phyloP scores from a whole-genome alignment of 2,888 invertebrate species.

The Hirtodrosophila cameraria region DNA sequence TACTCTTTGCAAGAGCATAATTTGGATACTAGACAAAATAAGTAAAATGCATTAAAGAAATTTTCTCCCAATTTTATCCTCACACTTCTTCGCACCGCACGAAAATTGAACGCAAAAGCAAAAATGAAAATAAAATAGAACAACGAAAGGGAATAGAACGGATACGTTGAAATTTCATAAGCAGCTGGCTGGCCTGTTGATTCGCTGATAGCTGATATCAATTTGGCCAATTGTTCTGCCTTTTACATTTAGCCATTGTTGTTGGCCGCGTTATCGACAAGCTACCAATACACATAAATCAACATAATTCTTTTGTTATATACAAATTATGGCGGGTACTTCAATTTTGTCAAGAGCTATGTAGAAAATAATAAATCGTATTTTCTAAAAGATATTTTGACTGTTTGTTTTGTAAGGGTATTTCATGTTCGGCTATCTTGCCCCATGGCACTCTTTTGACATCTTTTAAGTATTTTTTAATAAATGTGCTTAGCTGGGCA shows the following conservation, averaged over 20 bases:
- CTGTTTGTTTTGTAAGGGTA: constrained; percentile 15
- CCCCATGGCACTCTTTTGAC: not conserved
- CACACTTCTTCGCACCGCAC: not conserved
- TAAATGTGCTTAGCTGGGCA: constrained; percentile 67
- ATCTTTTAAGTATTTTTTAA: constrained; percentile 45
- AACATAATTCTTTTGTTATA: constrained; percentile 33
- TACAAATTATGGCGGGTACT: not conserved
- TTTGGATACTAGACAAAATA: too few species aligned
- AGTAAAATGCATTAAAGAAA: too few species aligned
- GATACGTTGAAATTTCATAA: constrained; percentile 11
- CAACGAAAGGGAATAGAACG: not conserved
- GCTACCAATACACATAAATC: constrained; percentile 65
- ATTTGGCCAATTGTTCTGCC: constrained; percentile 35
- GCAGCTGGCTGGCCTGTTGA: constrained; percentile 12
- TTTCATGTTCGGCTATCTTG: not conserved
- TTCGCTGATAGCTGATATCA: constrained; percentile 34
- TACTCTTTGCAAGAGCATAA: too few species aligned
- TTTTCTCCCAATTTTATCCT: too few species aligned
- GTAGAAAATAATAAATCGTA: not conserved
- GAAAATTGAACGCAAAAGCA: not conserved
- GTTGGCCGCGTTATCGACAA: constrained; percentile 55
- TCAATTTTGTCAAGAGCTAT: not conserved
- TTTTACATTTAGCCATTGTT: not conserved
- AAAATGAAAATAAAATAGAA: constrained; percentile 2
- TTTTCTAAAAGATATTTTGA: too few species aligned